Percentiles rank a stretch among this genome's conserved stretches.
Evolutionary conservation across 2,113 vertebrate species (phyloP).

Genomic region (Aegypius monachus): DNA sequence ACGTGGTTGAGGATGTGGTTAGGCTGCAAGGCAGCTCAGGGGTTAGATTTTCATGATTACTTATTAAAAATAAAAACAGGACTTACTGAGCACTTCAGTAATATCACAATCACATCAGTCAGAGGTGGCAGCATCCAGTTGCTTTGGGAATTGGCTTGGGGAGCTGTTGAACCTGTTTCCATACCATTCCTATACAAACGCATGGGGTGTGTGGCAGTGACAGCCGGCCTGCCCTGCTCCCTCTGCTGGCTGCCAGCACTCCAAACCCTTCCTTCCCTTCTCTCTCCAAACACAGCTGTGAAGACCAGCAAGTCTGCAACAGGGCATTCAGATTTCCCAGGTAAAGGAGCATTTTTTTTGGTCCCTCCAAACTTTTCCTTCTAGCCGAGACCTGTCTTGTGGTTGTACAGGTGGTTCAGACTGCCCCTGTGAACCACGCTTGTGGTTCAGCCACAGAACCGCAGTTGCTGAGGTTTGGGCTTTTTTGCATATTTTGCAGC

Average conservation of each 20-base stretch:
- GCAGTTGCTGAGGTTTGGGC: neutral
- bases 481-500: slow-evolving; percentile 68
- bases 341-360: slow-evolving; percentile 62
- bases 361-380: neutral
- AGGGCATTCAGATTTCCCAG: slow-evolving; percentile 87
- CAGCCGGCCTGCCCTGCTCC: neutral
- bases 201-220: neutral
- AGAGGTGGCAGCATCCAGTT: neutral
- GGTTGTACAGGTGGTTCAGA: neutral
- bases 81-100: neutral
- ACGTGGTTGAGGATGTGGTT: neutral
- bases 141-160: neutral
- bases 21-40: neutral
- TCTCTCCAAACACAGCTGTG: slow-evolving; percentile 76
- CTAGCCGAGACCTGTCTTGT: neutral
- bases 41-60: neutral
- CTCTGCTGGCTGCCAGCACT: neutral
- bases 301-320: slow-evolving; percentile 87
- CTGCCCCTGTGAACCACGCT: neutral
- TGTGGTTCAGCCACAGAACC: neutral
- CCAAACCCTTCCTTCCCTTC: neutral
- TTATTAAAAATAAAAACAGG: neutral
- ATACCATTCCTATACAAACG: neutral
- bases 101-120: neutral
- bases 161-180: neutral